These are phyloP conservation scores for Dasysyrphus tricinctus DNA, from an alignment of 2,888 invertebrate species.

Conservation along the genomic window DNA sequence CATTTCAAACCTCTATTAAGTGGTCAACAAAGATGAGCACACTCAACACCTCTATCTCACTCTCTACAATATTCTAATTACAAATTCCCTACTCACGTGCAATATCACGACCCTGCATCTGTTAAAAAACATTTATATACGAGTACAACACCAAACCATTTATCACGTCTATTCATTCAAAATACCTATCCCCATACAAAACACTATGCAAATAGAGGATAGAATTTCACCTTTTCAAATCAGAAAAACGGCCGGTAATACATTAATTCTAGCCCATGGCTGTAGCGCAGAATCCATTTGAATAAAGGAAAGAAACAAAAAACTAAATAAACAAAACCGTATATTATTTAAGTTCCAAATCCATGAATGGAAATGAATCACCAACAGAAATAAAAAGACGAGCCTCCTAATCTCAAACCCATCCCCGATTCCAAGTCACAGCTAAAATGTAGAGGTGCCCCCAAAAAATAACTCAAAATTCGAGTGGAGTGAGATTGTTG, in stretches of 20 bases:
- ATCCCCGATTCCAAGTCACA: not conserved
- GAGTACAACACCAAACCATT: conserved; percentile 28
- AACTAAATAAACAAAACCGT: conserved; percentile 62
- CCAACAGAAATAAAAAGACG: conserved; percentile 36
- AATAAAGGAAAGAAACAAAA: conserved; percentile 20
- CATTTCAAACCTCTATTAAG: not conserved
- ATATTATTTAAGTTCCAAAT: conserved; percentile 46
- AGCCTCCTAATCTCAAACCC: conserved; percentile 12
- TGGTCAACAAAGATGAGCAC: not conserved
- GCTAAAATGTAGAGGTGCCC: conserved; percentile 29
- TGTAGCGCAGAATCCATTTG: conserved; percentile 68
- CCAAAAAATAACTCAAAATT: conserved; percentile 65
- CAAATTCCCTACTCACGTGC: conserved; percentile 57
- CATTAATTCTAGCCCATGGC: conserved; percentile 75
- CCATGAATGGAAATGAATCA: conserved; percentile 64
- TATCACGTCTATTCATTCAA: conserved; percentile 54
- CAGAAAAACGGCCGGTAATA: conserved; percentile 52
- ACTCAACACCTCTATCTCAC: conserved; percentile 1
- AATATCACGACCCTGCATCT: conserved; percentile 62
- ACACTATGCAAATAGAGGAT: conserved; percentile 71
- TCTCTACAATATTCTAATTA: conserved; percentile 17
- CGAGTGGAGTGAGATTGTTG: conserved; percentile 44
- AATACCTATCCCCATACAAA: conserved; percentile 24
- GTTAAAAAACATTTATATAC: conserved; percentile 23
- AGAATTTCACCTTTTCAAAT: conserved; percentile 64